Conservation (phyloP, 2,113 vertebrate genomes). For the Atlantisia rogersi region DNA sequence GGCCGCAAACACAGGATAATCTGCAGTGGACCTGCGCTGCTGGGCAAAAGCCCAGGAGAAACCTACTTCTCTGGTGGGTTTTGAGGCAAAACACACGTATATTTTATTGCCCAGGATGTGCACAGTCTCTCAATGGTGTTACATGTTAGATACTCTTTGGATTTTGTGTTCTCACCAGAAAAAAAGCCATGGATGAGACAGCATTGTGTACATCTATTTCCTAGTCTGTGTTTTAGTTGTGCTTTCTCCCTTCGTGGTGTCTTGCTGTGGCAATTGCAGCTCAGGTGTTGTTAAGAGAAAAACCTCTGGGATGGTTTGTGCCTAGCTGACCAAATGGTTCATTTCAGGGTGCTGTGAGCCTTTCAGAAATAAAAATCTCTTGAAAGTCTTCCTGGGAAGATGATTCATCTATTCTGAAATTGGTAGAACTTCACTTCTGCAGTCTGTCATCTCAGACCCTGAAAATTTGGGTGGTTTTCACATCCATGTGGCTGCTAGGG, state of each 20-base stretch:
- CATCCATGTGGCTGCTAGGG: not conserved
- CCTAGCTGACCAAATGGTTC: not conserved
- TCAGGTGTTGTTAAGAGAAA: not conserved
- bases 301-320: fast-evolving
- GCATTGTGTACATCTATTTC: fast-evolving
- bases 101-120: not conserved
- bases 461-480: not conserved
- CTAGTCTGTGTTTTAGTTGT: not conserved
- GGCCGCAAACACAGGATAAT: too few relatives aligned
- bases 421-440: not conserved
- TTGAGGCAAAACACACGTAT: not conserved
- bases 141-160: not conserved
- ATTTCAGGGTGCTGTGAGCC: not conserved
- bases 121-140: not conserved
- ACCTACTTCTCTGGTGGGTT: not conserved
- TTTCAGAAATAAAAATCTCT: not conserved
- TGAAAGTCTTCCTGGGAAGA: not conserved
- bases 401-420: not conserved
- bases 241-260: not conserved
- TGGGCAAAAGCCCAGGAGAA: not conserved
- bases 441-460: not conserved
- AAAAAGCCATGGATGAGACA: not conserved
- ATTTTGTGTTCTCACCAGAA: not conserved
- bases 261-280: not conserved
- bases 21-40: not conserved